Conservation (phyloP, 2,797 vertebrate genomes). For the Rhinophrynus dorsalis region DNA sequence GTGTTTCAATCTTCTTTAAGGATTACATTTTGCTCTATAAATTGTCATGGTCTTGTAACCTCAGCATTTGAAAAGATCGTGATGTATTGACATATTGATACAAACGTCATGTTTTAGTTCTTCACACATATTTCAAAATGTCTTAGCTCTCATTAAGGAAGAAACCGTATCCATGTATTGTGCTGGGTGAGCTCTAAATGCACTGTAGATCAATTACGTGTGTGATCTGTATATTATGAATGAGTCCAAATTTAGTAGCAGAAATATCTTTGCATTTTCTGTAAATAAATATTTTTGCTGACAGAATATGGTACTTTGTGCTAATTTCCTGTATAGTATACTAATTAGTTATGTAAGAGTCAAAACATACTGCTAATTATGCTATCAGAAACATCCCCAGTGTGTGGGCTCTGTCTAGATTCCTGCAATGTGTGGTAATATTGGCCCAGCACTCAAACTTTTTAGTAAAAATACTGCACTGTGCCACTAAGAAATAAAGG, state of each 20-base stretch:
- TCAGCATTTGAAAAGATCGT: constrained; percentile 47
- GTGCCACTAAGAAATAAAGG: no score
- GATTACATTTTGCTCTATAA: constrained; percentile 28
- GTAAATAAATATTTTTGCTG: no score
- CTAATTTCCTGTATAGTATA: no score
- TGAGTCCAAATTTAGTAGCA: constrained; percentile 1
- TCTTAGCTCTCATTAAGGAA: constrained; percentile 41
- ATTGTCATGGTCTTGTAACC: constrained; percentile 44
- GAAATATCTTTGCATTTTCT: no score
- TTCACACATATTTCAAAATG: constrained; percentile 47
- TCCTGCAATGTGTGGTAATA: no score
- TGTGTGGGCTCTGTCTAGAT: no score
- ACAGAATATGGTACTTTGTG: no score
- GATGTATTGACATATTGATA: constrained; percentile 49
- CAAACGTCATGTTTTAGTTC: constrained; percentile 40
- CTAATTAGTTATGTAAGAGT: no score
- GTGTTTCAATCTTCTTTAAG: constrained; percentile 9
- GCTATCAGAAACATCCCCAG: no score
- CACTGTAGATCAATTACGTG: constrained; percentile 24
- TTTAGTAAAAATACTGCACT: no score
- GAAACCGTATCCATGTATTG: constrained; percentile 25
- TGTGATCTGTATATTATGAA: constrained; percentile 9
- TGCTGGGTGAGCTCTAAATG: constrained; percentile 12
- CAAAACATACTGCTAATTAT: no score
- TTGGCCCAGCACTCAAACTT: no score